Evolutionary conservation across 2,797 vertebrate genomes (phyloP).

Genomic region (Thunnus albacares): DNA sequence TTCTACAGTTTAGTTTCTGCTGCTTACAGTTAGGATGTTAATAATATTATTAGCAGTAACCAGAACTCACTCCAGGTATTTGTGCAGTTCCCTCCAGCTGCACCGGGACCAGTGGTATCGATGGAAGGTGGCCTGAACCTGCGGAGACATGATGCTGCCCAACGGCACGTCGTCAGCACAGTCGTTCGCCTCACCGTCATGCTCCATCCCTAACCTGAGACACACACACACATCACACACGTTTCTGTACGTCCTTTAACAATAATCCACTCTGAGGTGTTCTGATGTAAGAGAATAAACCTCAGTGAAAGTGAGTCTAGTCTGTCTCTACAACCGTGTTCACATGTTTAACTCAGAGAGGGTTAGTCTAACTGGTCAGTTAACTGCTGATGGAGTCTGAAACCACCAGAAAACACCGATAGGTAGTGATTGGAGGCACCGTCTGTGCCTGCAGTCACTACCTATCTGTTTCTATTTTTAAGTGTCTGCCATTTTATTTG

Average conservation of each 20-base stretch:
- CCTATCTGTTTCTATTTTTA: no score
- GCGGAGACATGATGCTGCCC: constrained; percentile 98
- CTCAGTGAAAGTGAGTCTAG: no score
- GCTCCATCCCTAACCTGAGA: constrained; percentile 83
- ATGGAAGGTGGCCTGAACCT: constrained; percentile 96
- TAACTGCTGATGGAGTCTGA: no score
- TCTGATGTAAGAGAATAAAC: no score
- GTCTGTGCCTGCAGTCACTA: no score
- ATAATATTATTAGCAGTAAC: neutral
- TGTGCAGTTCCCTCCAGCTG: constrained; percentile 94
- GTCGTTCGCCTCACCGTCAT: constrained; percentile 94
- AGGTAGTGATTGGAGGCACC: no score
- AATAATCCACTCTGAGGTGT: no score
- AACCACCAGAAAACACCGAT: no score
- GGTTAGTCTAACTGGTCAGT: no score
- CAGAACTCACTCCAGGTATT: constrained; percentile 91
- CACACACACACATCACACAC: neutral
- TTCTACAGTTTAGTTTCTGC: neutral
- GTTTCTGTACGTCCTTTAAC: neutral
- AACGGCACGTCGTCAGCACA: constrained; percentile 93
- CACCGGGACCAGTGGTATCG: constrained; percentile 98
- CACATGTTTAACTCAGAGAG: no score
- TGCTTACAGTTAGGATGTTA: neutral
- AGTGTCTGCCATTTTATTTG: no score
- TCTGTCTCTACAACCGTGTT: no score